These are phyloP conservation scores for Nymphalis urticae DNA, from an alignment of 2,888 invertebrate genomes.

Conservation along the genomic window DNA sequence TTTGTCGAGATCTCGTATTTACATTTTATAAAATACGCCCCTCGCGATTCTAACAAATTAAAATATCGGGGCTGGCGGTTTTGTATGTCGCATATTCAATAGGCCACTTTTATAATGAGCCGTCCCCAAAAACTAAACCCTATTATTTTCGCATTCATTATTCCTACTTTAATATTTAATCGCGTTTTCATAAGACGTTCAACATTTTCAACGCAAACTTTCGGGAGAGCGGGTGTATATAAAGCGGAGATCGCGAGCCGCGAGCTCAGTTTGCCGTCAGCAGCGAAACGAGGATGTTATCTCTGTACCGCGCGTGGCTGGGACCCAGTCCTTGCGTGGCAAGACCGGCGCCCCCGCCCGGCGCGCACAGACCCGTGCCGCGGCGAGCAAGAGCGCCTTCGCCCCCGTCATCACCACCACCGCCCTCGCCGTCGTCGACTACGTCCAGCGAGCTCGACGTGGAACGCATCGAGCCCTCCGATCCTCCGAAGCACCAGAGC, in stretches of 20 bases:
- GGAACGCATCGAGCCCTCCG: constrained; percentile 63
- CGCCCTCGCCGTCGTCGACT: constrained; percentile 67
- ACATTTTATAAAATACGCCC: constrained; percentile 30
- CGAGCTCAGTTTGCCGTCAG: constrained; percentile 51
- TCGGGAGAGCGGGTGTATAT: constrained; percentile 46
- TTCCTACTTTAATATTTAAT: constrained; percentile 27
- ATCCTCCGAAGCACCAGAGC: constrained; percentile 48
- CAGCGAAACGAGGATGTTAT: constrained; percentile 65
- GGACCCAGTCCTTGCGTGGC: constrained; percentile 75
- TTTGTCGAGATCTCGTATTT: constrained; percentile 34
- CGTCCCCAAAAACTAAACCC: constrained; percentile 15
- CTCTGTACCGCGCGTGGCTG: constrained; percentile 78
- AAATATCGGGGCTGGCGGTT: constrained; percentile 30
- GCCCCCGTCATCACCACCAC: constrained; percentile 57
- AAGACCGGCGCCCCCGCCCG: constrained; percentile 72
- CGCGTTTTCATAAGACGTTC: constrained; percentile 24
- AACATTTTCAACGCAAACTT: constrained; percentile 23
- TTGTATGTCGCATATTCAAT: constrained; percentile 31
- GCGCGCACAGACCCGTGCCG: constrained; percentile 74
- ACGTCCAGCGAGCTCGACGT: constrained; percentile 75
- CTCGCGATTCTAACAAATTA: constrained; percentile 30
- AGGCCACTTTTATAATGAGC: constrained; percentile 24
- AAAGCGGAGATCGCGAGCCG: constrained; percentile 42
- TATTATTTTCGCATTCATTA: constrained; percentile 15
- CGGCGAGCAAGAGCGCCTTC: constrained; percentile 64